Evolutionary conservation across 2,888 invertebrate genomes (phyloP).

Genomic region (Dioctria rufipes): DNA sequence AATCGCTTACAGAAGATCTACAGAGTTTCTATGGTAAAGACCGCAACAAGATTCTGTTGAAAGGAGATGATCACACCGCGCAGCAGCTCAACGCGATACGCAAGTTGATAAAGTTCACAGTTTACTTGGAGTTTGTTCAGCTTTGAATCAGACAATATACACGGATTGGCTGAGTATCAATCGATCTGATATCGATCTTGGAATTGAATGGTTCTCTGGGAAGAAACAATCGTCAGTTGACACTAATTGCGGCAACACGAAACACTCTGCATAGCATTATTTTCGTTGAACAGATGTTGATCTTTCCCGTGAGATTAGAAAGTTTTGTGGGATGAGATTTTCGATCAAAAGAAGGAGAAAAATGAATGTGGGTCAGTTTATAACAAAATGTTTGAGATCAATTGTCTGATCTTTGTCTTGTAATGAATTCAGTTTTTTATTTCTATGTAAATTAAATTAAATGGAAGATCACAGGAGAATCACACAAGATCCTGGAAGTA

Average conservation of each 20-base stretch:
- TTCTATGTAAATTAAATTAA: too few relatives aligned
- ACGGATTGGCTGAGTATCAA: slow-evolving; percentile 22
- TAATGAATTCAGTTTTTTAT: too few relatives aligned
- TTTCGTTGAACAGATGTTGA: slow-evolving; percentile 20
- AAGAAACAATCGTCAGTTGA: slow-evolving; percentile 47
- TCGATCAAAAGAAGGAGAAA: background rate
- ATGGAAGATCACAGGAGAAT: too few relatives aligned
- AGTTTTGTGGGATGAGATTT: background rate
- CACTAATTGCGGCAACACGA: slow-evolving; percentile 44
- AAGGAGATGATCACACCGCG: slow-evolving; percentile 21
- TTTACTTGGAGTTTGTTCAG: slow-evolving; percentile 16
- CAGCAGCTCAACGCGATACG: background rate
- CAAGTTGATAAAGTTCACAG: slow-evolving; percentile 46
- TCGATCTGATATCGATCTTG: slow-evolving; percentile 48
- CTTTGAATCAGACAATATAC: slow-evolving; percentile 32
- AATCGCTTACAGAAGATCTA: slow-evolving; percentile 8
- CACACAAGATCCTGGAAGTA: too few relatives aligned
- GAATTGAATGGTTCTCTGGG: slow-evolving; percentile 46
- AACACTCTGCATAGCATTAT: slow-evolving; percentile 36
- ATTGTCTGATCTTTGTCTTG: too few relatives aligned
- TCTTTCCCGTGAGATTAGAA: background rate
- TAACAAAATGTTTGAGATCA: too few relatives aligned
- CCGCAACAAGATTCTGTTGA: slow-evolving; percentile 15
- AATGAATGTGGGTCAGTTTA: too few relatives aligned
- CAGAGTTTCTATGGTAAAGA: slow-evolving; percentile 41